A percentile compares a stretch with the other conserved stretches of the same genome.
Conservation (phyloP, 2,797 vertebrate species). For the Neoniphon sammara region DNA sequence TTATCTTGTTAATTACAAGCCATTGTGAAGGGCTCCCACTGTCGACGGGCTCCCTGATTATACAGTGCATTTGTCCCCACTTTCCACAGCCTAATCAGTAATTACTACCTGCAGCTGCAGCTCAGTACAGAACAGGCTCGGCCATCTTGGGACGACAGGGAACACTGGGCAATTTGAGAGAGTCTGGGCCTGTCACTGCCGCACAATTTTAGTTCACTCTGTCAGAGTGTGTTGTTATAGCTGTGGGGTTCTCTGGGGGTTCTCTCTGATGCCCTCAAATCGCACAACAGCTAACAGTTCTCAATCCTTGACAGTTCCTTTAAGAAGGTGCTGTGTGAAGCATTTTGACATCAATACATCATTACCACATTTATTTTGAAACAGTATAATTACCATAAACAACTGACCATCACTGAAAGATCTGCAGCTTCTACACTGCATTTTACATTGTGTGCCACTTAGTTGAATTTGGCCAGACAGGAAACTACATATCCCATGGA, state of each 20-base stretch:
- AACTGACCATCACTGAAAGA: background rate
- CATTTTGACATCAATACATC: constrained; percentile 14
- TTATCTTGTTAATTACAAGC: constrained; percentile 89
- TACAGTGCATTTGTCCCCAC: constrained; percentile 82
- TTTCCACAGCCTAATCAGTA: constrained; percentile 85
- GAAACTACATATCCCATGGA: too few relatives aligned
- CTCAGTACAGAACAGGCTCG: constrained; percentile 50
- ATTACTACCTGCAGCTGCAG: constrained; percentile 88
- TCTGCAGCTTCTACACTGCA: background rate
- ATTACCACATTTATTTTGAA: background rate
- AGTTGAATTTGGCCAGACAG: too few relatives aligned
- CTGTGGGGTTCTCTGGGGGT: constrained; percentile 17
- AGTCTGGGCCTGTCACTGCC: constrained; percentile 34
- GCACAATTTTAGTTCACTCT: constrained; percentile 31
- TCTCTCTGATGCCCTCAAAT: background rate
- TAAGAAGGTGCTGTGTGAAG: background rate
- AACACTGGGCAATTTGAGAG: constrained; percentile 50
- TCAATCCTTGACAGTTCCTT: constrained; percentile 15
- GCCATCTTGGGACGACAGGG: constrained; percentile 65
- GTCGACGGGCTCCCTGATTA: constrained; percentile 84
- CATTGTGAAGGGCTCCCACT: constrained; percentile 84
- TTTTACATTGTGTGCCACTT: background rate
- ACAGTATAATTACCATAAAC: background rate
- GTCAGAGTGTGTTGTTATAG: constrained; percentile 24
- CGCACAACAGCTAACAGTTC: constrained; percentile 12